phyloP scores from a whole-genome alignment of 2,888 invertebrate species.

The Cephus nigrinus region DNA sequence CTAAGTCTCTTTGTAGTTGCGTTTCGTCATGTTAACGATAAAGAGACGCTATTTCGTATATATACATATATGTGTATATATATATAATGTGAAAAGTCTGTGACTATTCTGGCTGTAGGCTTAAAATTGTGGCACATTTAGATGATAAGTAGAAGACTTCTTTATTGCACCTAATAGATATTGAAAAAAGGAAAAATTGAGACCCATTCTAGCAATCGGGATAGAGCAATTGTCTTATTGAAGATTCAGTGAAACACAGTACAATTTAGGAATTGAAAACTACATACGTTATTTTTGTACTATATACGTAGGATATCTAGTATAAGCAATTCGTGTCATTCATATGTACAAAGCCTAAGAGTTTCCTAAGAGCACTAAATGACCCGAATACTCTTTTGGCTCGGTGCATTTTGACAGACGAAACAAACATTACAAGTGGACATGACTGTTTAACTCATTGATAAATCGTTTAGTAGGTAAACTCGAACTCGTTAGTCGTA shows the following conservation, averaged over 20 bases:
- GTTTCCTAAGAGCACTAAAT: background rate
- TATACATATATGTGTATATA: background rate
- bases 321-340: background rate
- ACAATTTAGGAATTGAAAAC: no score
- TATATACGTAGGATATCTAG: background rate
- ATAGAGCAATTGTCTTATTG: no score
- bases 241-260: no score
- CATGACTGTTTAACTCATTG: background rate
- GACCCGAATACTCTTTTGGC: background rate
- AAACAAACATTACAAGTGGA: background rate
- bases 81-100: no score
- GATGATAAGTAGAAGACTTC: no score
- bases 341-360: background rate
- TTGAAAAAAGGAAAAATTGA: no score
- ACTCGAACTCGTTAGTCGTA: background rate
- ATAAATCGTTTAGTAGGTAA: background rate
- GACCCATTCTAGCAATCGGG: no score
- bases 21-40: no score
- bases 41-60: background rate
- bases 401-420: background rate
- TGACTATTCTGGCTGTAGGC: no score
- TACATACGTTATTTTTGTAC: background rate
- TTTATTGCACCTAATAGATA: no score
- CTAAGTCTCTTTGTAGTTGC: background rate
- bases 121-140: no score